A percentile compares a stretch with the other conserved stretches of the same genome.
Conservation (phyloP, 1,140 invertebrate genomes). For the Acromyrmex heyeri region DNA sequence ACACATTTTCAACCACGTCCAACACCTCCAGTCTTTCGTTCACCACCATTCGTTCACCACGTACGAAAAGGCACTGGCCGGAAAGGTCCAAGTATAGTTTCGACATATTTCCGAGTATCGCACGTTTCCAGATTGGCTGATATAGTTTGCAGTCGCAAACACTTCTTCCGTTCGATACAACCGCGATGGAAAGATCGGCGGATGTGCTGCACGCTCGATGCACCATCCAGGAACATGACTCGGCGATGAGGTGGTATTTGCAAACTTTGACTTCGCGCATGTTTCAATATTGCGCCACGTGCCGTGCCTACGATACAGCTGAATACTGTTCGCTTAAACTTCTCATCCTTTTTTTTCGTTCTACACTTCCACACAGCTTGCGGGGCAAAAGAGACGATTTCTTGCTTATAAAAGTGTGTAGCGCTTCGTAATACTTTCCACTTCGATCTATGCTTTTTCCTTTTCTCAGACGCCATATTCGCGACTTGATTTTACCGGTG, state of each 20-base stretch:
- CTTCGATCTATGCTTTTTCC: slow-evolving; percentile 34
- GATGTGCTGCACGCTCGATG: slow-evolving; percentile 41
- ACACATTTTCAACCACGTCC: neutral
- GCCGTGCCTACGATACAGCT: slow-evolving; percentile 32
- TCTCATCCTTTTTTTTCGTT: slow-evolving; percentile 46
- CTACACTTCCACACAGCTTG: too few relatives aligned
- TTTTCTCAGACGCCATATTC: neutral
- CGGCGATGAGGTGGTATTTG: slow-evolving; percentile 58
- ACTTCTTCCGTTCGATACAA: slow-evolving; percentile 65
- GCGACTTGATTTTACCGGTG: slow-evolving; percentile 39
- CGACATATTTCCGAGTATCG: slow-evolving; percentile 67
- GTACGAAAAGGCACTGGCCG: neutral
- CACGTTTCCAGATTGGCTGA: slow-evolving; percentile 20
- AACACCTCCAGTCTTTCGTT: slow-evolving; percentile 44
- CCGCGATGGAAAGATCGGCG: slow-evolving; percentile 38
- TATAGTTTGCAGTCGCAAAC: slow-evolving; percentile 48
- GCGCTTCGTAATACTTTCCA: slow-evolving; percentile 45
- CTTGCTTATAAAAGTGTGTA: slow-evolving; percentile 39
- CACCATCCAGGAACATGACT: slow-evolving; percentile 32
- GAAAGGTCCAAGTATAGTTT: slow-evolving; percentile 48
- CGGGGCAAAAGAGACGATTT: neutral
- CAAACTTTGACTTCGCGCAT: slow-evolving; percentile 58
- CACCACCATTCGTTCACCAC: neutral
- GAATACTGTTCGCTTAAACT: slow-evolving; percentile 49
- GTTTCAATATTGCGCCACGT: slow-evolving; percentile 55